Conservation (phyloP, 37 sponge, comb jelly and placozoan species). For the Halichondria panicea region DNA sequence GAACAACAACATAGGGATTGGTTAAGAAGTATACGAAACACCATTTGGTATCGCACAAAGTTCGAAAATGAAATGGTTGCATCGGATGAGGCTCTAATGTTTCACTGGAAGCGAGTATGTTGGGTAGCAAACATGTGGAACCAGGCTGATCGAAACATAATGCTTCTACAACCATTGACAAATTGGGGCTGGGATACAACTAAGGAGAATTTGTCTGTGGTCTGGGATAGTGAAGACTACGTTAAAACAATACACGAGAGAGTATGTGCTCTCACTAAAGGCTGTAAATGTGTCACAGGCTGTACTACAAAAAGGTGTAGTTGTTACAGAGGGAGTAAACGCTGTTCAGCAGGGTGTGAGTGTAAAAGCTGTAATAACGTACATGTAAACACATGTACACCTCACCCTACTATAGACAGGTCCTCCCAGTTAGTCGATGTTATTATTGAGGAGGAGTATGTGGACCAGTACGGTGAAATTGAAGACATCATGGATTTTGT, state of each 20-base stretch:
- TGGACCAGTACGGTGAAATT: not conserved
- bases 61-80: conserved; percentile 46
- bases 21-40: conserved; percentile 29
- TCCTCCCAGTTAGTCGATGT: not conserved
- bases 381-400: not conserved
- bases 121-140: conserved; percentile 38
- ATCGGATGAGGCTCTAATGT: conserved; percentile 12
- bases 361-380: conserved; percentile 16
- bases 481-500: not conserved
- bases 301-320: conserved; percentile 28
- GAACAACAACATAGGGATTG: conserved; percentile 13
- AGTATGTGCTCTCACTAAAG: conserved; percentile 8
- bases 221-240: conserved; percentile 27
- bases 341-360: conserved; percentile 16
- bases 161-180: not conserved
- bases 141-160: conserved; percentile 17
- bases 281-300: conserved; percentile 26
- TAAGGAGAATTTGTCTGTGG: not conserved
- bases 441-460: not conserved
- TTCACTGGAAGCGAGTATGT: conserved; percentile 30
- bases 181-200: conserved; percentile 11
- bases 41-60: conserved; percentile 20
- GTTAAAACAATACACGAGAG: conserved; percentile 1
- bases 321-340: not conserved
- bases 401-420: not conserved